These are phyloP conservation scores for Fragum sueziense DNA, from an alignment of 2,888 invertebrate species.

Conservation along the genomic window DNA sequence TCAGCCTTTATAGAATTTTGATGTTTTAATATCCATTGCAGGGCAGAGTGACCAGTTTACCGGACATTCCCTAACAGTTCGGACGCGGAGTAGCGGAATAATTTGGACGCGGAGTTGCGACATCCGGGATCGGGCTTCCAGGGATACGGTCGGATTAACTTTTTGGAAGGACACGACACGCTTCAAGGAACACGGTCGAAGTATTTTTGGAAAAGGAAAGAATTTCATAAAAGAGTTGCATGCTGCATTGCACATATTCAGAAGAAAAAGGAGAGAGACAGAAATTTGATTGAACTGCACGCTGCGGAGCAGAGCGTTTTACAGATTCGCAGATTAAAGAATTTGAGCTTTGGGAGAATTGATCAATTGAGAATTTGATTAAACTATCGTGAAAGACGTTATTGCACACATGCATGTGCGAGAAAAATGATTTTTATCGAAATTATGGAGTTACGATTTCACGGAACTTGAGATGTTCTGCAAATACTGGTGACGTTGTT, in stretches of 20 bases:
- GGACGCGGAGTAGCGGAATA: neutral
- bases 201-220: neutral
- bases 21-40: constrained; percentile 16
- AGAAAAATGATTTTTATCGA: neutral
- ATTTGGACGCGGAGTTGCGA: neutral
- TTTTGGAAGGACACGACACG: neutral
- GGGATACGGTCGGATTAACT: neutral
- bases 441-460: neutral
- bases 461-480: no score
- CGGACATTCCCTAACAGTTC: neutral
- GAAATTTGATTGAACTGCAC: neutral
- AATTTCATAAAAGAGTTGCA: neutral
- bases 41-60: neutral
- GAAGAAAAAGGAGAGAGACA: no score
- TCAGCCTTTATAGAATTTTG: constrained; percentile 5
- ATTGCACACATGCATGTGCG: neutral
- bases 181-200: neutral
- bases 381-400: neutral
- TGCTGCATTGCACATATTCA: neutral
- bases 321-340: no score
- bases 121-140: neutral
- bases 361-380: neutral
- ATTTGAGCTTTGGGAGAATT: no score
- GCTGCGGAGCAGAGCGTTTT: no score
- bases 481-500: neutral